Evolutionary conservation across 2,113 vertebrate species (phyloP).

Genomic region (Mus pahari): DNA sequence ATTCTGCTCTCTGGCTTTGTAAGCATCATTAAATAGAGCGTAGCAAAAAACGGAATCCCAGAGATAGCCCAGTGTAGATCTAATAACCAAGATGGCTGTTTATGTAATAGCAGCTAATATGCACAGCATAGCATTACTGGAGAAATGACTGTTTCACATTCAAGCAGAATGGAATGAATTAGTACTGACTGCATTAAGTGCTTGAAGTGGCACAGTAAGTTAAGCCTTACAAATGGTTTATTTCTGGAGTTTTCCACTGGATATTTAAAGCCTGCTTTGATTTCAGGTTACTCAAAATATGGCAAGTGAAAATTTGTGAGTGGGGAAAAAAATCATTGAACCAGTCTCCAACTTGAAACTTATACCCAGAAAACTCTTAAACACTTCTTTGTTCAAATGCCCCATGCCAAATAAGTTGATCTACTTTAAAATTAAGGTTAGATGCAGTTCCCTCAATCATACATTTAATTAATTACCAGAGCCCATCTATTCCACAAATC

Average conservation of each 20-base stretch:
- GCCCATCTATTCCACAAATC: not conserved
- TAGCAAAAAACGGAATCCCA: not conserved
- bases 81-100: not conserved
- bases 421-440: not conserved
- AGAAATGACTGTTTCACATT: no score
- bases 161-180: not conserved
- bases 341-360: not conserved
- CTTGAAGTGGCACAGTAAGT: not conserved
- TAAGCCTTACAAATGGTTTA: not conserved
- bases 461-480: not conserved
- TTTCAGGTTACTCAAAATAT: not conserved
- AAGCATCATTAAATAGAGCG: not conserved
- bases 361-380: not conserved
- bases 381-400: not conserved
- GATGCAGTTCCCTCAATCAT: not conserved
- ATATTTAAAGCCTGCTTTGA: not conserved
- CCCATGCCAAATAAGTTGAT: accelerated
- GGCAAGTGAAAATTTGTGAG: not conserved
- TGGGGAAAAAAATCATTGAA: accelerated
- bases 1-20: not conserved
- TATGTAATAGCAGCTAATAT: not conserved
- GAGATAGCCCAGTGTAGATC: accelerated
- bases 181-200: not conserved
- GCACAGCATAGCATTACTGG: not conserved
- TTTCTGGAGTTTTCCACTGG: not conserved